Conservation (phyloP, 2,113 vertebrate genomes). For the Hypocryptadius cinnamomeus region DNA sequence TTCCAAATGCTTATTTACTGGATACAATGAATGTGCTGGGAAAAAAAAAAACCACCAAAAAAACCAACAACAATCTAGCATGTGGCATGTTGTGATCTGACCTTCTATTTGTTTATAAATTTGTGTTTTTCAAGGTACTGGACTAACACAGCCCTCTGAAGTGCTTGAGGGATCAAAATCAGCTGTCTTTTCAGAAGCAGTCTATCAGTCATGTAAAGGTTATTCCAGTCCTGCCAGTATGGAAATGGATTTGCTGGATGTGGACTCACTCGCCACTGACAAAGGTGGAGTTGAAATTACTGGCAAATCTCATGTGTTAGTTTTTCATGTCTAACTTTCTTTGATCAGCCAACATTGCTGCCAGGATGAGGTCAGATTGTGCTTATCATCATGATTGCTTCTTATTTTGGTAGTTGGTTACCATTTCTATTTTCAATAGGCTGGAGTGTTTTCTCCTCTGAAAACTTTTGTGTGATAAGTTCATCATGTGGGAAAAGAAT, state of each 20-base stretch:
- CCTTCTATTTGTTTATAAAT: not conserved
- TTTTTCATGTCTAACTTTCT: not conserved
- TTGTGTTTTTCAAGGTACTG: not conserved
- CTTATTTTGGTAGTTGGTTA: not conserved
- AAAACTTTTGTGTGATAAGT: not conserved
- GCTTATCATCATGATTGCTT: not conserved
- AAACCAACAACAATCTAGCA: not conserved
- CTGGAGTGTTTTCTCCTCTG: not conserved
- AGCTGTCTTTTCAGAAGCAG: not conserved
- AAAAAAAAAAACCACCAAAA: not conserved
- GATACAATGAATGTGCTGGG: not conserved
- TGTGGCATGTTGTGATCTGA: not conserved
- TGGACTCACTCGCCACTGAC: not conserved
- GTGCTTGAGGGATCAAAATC: not conserved
- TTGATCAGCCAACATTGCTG: not conserved
- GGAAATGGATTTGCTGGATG: not conserved
- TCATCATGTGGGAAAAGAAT: not conserved
- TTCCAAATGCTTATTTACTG: constrained; percentile 1
- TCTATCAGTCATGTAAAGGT: not conserved
- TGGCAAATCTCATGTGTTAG: not conserved
- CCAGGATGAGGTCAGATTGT: not conserved
- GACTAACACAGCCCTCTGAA: not conserved
- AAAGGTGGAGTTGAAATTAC: not conserved
- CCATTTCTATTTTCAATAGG: not conserved
- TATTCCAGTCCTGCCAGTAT: not conserved